These are phyloP conservation scores for Sebastes fasciatus DNA, from an alignment of 2,113 vertebrate species.

Conservation along the genomic window DNA sequence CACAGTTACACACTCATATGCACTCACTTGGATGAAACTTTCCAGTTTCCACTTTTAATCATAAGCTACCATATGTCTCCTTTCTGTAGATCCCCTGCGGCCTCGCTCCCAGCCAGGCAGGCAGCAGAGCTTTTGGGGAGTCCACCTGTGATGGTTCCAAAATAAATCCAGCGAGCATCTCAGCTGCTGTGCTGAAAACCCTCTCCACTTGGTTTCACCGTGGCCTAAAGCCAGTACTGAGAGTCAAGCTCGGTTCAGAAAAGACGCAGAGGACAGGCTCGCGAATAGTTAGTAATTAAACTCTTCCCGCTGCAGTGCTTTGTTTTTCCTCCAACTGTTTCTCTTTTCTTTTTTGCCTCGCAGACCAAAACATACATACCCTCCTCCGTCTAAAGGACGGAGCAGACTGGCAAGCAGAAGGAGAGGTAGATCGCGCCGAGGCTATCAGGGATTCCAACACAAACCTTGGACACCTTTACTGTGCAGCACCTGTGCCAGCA, in stretches of 20 bases:
- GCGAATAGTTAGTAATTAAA: constrained; percentile 78
- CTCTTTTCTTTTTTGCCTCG: constrained; percentile 10
- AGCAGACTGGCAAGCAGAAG: constrained; percentile 54
- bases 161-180: constrained; percentile 48
- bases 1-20: neutral
- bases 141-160: constrained; percentile 63
- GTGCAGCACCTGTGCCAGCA: constrained; percentile 71
- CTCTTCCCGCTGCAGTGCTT: constrained; percentile 44
- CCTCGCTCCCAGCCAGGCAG: constrained; percentile 58
- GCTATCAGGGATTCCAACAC: constrained; percentile 49
- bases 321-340: constrained; percentile 16
- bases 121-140: constrained; percentile 47
- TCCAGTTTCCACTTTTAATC: constrained; percentile 74
- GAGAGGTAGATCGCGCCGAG: constrained; percentile 28
- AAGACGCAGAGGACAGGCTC: constrained; percentile 35
- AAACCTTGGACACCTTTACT: constrained; percentile 61
- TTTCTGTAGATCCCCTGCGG: constrained; percentile 56
- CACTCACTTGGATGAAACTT: constrained; percentile 44
- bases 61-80: constrained; percentile 72
- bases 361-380: constrained; percentile 6
- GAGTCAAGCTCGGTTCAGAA: constrained; percentile 39
- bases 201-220: constrained; percentile 35
- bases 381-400: constrained; percentile 24
- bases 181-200: constrained; percentile 29
- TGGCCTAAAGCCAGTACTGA: constrained; percentile 59